These are phyloP conservation scores for Acanthosoma haemorrhoidale DNA, from an alignment of 2,888 invertebrate genomes.

Conservation along the genomic window DNA sequence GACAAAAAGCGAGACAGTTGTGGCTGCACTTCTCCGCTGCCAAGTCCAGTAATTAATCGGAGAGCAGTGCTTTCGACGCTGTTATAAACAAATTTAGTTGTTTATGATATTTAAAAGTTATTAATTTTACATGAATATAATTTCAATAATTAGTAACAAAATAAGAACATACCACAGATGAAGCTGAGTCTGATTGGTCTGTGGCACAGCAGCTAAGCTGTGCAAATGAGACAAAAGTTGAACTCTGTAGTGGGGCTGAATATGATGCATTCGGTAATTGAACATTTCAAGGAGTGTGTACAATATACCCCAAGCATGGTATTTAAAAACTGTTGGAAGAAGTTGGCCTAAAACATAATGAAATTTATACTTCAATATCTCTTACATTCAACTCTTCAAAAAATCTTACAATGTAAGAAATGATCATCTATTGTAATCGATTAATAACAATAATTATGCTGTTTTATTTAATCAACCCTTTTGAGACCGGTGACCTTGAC, in stretches of 20 bases:
- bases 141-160: no score
- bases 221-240: conserved; percentile 88
- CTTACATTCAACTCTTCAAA: no score
- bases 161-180: conserved; percentile 80
- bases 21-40: conserved; percentile 91
- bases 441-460: conserved; percentile 5
- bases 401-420: conserved; percentile 1
- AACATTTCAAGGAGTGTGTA: conserved; percentile 95
- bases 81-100: not conserved
- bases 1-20: conserved; percentile 86
- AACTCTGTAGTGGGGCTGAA: conserved; percentile 90
- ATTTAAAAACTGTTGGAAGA: conserved; percentile 83
- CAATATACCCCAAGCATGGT: conserved; percentile 91
- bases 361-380: not conserved
- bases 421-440: no score
- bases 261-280: conserved; percentile 91
- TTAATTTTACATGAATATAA: not conserved
- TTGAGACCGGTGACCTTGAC: no score
- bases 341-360: conserved; percentile 61
- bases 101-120: conserved; percentile 11
- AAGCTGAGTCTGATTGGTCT: conserved; percentile 90
- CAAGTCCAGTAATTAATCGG: conserved; percentile 78
- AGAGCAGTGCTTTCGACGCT: conserved; percentile 85
- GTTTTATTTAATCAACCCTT: no score
- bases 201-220: conserved; percentile 82